Percentiles rank a stretch among this genome's conserved stretches.
Evolutionary conservation across 2,888 invertebrate genomes (phyloP).

Genomic region (Dilophus febrilis): DNA sequence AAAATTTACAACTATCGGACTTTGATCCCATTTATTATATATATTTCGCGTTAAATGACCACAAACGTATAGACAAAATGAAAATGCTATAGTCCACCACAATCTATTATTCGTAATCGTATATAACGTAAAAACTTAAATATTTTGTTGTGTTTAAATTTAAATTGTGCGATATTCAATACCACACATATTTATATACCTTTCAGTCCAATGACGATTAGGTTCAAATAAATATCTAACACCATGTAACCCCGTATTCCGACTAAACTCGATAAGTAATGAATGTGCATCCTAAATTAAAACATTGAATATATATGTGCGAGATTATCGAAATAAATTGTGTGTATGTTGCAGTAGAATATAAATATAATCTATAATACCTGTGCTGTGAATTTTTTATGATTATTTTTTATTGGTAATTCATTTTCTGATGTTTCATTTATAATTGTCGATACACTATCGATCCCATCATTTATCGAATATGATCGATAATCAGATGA

Average conservation of each 20-base stretch:
- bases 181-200: conserved; percentile 31
- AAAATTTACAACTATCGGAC: conserved; percentile 57
- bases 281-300: conserved; percentile 26
- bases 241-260: conserved; percentile 44
- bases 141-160: no score
- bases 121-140: neutral
- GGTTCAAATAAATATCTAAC: conserved; percentile 43
- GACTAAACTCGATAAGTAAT: conserved; percentile 40
- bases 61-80: conserved; percentile 42
- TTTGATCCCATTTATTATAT: conserved; percentile 52
- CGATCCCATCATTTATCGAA: neutral
- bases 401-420: conserved; percentile 1
- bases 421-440: conserved; percentile 17
- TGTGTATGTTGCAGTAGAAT: no score
- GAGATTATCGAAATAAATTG: no score
- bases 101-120: conserved; percentile 31
- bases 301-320: neutral
- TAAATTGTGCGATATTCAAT: no score
- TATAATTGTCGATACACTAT: conserved; percentile 17
- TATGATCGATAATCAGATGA: no score
- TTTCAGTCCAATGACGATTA: conserved; percentile 37
- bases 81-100: conserved; percentile 44
- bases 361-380: no score
- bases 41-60: conserved; percentile 41
- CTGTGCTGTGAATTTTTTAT: neutral